Base-by-base conservation (phyloP, 2,113 vertebrate genomes). In the Pimephales promelas region DNA sequence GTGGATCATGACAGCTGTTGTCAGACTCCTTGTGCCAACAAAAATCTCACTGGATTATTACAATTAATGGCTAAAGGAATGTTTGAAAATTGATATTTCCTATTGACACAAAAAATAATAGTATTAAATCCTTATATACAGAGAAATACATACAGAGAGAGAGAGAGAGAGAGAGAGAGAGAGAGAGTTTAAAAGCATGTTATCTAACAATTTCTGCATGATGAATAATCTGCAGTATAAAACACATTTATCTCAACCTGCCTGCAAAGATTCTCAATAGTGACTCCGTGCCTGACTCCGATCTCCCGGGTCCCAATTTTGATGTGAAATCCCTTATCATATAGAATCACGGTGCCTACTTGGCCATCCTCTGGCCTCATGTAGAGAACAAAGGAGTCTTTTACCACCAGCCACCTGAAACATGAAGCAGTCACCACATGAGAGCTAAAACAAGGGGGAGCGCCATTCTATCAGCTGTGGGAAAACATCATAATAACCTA, bases 371-470 rank as follows among this genome's bases (percentile, higher is more conserved):
- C 82, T 9, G 88, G 91, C 88, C 90, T 89, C 93, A 93, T 85
- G 90, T 87, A 83, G 89, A 92, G 92, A 90, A 94, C 87, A 94
- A 93, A 93, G 82, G 88, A 91, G 62, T 90, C 90, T 87, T 91
- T 92, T 80, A 87, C 89, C 87, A 90, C 81, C 87, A 92, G 87
- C 87, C 86, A 89, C 88, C 90, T 91, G 81, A 82, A 91, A 88
- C 73, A 70, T 77, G 84, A 86, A 88, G 75, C 82, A 76, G 82
- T 56, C 82, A 34, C 83, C 83, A 22, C 76, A 84, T 87, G 71
- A 86, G 85, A 85, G 83, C 81, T 40, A 80, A 83, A 70, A 80
- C 79, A 86, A 73, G 77, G 34, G 62, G 45, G 61, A 73, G 77
- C 81, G 83, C 72, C 57, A 79, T 82, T 85, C 78, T 59, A 79